Evolutionary conservation across 2,797 vertebrate genomes (phyloP).

Genomic region (Aphelocoma californica): DNA sequence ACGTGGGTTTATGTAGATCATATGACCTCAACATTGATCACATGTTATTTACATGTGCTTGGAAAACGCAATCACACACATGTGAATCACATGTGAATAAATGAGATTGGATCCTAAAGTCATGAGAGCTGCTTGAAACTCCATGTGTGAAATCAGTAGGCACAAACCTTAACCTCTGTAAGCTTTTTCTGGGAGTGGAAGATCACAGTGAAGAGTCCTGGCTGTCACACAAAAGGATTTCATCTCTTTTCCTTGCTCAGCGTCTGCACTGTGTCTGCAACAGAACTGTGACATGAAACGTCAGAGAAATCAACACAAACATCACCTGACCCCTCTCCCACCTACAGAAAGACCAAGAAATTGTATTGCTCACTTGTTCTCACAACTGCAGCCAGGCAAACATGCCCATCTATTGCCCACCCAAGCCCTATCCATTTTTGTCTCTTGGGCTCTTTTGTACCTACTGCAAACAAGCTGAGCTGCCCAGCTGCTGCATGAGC

Average conservation of each 20-base stretch:
- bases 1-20: constrained; percentile 1
- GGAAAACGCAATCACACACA: neutral
- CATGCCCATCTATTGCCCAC: neutral
- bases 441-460: neutral
- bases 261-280: fast-evolving
- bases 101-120: constrained; percentile 9
- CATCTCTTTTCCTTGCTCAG: neutral
- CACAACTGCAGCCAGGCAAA: neutral
- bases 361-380: neutral
- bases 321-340: neutral
- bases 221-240: neutral
- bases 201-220: neutral
- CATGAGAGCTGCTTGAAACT: constrained; percentile 37
- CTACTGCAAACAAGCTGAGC: neutral
- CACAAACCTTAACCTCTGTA: neutral
- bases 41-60: constrained; percentile 13
- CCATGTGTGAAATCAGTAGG: neutral
- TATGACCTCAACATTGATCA: neutral
- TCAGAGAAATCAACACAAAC: neutral
- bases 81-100: constrained; percentile 26
- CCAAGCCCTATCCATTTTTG: neutral
- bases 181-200: neutral
- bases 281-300: neutral
- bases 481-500: neutral
- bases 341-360: neutral